Base-by-base conservation (phyloP, 2,113 vertebrate genomes). In the Bufo bufo region DNA sequence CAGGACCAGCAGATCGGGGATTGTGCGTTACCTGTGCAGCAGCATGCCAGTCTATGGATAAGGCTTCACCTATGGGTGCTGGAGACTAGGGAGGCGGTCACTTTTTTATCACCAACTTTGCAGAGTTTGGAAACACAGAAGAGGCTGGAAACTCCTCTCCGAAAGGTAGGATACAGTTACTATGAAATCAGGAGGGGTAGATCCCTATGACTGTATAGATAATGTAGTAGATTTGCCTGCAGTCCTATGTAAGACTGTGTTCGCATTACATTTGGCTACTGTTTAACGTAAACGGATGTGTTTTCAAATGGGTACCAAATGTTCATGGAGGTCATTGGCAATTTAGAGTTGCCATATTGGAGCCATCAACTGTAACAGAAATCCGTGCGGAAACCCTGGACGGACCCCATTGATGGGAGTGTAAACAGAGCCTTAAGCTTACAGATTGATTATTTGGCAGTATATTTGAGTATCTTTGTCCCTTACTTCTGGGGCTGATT, bases 11-110 rank as follows among this genome's bases (percentile, higher is more conserved):
- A 33, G 56, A 50, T 17, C 12, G 4, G 9, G 56, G 58, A 49
- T 59, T 74, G 23, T 9, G 56, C n/a, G 23, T 86, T 77, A 85
- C 84, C 84, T 85, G 84, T 69, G 65, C 79, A 56, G 13, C 17
- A 49, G 33, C 56, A 43, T 78, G 16, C 43, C 33, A 54, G 19
- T 61, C 33, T 59, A 43, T 77, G 54, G 72, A 77, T 77, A 52
- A 65, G 13, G 7, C 52, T 63, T 49, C 45, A 52, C 56, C 56
- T 65, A 49, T 77, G 43, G 54, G 13, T 58, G 33, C 16, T 10
- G 71, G 19, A 83, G 19, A 65, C 17, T 66, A 43, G 56, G 58
- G 52, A 5, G 74, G 52, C 20, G 71, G 6, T 58, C 20, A 33
- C 77, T 23, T 72, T 45, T 33, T 63, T 82, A 8, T 61, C 11